A percentile compares a stretch with the other conserved stretches of the same genome.
These are phyloP conservation scores for Dipus sagitta DNA, from an alignment of 2,797 vertebrate genomes.

Conservation along the genomic window DNA sequence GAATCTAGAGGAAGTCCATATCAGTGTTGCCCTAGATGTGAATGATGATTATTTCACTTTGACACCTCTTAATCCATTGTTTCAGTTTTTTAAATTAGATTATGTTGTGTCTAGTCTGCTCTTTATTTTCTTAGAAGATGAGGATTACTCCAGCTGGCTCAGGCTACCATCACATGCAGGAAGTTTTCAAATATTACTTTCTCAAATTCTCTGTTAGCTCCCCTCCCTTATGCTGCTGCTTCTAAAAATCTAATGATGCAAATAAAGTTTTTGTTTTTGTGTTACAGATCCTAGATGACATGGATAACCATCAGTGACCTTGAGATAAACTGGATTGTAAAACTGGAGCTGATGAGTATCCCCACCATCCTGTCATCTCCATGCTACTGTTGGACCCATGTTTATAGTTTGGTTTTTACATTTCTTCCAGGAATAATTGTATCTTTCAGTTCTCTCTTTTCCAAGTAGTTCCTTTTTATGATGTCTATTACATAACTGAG, in stretches of 20 bases:
- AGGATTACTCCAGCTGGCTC: too few relatives aligned
- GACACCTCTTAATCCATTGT: background rate
- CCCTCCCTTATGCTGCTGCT: too few relatives aligned
- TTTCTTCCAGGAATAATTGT: background rate
- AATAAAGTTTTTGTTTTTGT: background rate
- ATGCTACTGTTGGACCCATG: background rate
- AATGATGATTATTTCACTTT: background rate
- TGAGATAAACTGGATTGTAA: too few relatives aligned
- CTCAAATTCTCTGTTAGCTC: background rate
- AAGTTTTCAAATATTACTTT: constrained; percentile 9
- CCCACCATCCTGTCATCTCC: background rate
- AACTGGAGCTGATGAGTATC: too few relatives aligned
- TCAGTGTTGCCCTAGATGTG: background rate
- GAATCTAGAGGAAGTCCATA: background rate
- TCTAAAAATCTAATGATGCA: background rate
- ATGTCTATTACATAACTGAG: background rate
- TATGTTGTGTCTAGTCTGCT: background rate
- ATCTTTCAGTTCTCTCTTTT: constrained; percentile 3
- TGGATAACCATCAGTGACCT: too few relatives aligned
- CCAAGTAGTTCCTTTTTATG: background rate
- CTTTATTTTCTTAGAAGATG: too few relatives aligned
- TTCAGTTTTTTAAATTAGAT: background rate
- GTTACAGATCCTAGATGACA: background rate
- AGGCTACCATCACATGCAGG: background rate
- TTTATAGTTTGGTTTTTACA: background rate